These are phyloP conservation scores for Tachysurus vachellii DNA, from an alignment of 2,113 vertebrate genomes.

Conservation along the genomic window DNA sequence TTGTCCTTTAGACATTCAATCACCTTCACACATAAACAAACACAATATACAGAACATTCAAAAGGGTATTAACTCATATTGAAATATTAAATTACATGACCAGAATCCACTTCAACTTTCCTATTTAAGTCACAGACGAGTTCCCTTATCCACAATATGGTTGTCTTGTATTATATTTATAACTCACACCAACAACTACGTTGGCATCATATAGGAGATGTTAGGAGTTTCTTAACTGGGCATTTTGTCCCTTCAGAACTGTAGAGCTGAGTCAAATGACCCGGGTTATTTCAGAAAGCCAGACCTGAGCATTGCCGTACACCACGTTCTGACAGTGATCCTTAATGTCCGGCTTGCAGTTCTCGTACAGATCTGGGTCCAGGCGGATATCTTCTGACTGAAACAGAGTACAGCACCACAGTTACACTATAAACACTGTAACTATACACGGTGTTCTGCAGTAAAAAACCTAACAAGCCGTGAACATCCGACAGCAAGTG, in stretches of 20 bases:
- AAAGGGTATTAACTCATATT: not conserved
- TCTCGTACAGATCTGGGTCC: slow-evolving; percentile 91
- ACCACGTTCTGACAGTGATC: slow-evolving; percentile 84
- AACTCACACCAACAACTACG: not conserved
- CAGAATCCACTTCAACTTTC: not conserved
- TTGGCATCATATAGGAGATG: not conserved
- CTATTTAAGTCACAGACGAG: not conserved
- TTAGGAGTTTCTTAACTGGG: not conserved
- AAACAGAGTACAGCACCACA: slow-evolving; percentile 24
- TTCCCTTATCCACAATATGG: not conserved
- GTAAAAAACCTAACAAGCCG: not conserved
- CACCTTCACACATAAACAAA: slow-evolving; percentile 72
- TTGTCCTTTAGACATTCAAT: slow-evolving; percentile 95
- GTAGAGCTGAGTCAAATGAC: not conserved
- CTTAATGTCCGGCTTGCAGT: slow-evolving; percentile 88
- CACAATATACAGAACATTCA: not conserved
- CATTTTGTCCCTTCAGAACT: not conserved
- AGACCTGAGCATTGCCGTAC: slow-evolving; percentile 93
- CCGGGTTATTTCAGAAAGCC: not conserved
- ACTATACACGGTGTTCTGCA: not conserved
- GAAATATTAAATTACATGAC: not conserved
- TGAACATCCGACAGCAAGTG: not conserved
- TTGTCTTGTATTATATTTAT: not conserved
- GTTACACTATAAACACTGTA: not conserved
- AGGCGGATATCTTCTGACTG: slow-evolving; percentile 95